phyloP scores from a whole-genome alignment of 2,113 vertebrate genomes.

The Acrocephalus kingi region DNA sequence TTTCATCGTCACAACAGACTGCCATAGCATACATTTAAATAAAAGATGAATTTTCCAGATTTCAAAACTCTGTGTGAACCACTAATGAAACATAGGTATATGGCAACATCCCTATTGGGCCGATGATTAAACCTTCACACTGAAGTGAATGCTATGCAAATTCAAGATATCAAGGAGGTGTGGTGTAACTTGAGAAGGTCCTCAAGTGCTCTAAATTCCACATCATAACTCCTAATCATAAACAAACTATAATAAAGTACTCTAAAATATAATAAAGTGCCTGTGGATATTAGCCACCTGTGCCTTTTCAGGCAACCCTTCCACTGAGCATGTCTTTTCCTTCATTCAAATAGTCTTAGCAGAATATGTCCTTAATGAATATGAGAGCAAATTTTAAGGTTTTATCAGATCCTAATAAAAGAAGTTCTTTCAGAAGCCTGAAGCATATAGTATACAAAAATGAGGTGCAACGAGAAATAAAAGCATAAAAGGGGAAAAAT shows the following conservation, averaged over 20 bases:
- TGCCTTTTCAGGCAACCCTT: not conserved
- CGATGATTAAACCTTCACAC: not conserved
- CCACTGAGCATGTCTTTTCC: not conserved
- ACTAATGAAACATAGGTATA: not conserved
- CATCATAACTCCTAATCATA: not conserved
- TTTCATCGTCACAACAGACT: not conserved
- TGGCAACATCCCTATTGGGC: not conserved
- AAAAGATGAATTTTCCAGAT: constrained; percentile 9
- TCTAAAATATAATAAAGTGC: not conserved
- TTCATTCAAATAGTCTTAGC: not conserved
- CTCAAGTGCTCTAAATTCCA: not conserved
- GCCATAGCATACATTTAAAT: not conserved
- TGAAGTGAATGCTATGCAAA: not conserved
- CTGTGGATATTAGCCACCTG: not conserved
- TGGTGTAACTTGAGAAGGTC: not conserved
- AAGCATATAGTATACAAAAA: not conserved
- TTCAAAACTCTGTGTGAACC: not conserved
- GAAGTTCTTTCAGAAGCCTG: not conserved
- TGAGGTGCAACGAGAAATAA: not conserved
- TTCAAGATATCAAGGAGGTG: not conserved
- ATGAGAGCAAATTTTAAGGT: not conserved
- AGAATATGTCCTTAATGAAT: not conserved
- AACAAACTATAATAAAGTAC: not conserved
- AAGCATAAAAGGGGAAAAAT: not conserved
- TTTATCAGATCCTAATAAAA: not conserved